Evolutionary conservation across 2,888 invertebrate genomes (phyloP), one percentile per base, ranked within the genome.

Genomic region (Gandaritis pyraliata): DNA sequence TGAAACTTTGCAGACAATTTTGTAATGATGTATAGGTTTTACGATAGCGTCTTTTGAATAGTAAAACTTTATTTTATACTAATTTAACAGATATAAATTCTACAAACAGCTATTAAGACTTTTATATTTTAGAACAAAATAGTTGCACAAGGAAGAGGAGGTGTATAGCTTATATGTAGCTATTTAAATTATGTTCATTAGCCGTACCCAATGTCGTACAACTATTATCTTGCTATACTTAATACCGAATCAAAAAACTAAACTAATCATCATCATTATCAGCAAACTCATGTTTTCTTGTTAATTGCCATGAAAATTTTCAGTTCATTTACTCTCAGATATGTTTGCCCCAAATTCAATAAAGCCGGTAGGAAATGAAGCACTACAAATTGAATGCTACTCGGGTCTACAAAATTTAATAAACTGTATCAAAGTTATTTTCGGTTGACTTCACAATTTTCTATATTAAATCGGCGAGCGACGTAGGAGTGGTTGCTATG

Each of bases 371-470:
- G 39, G 38, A 53, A 65, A 60, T 62, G 62, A 65, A 62, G 62
- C 65, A 62, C 50, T 62, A 58, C 59, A 63, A 66, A 68, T 60
- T 61, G 68, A 69, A 55, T 61, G 48, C 52, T 72, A 78, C 62
- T 54, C 74, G 78, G 75, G 76, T 72, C 70, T 71, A 68, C 76
- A 76, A 81, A 86, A 90, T 91, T 91, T 89, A 91, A 91, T 91
- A 90, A 88, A 89, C 87, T 84, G 83, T 81, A 78, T 80, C 77
- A 69, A 77, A 83, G 79, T 85, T 85, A 82, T 77, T 81, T 76
- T 78, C 88, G 77, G 74, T 78, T 85, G 88, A 86, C 77, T 90
- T 88, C 87, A 85, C 91, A 90, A 90, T 90, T 85, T 88, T 85
- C 87, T 88, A 90, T 90, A 92, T 92, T 91, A 90, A 90, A 90